Base-by-base conservation (phyloP, 2,113 vertebrate genomes). In the Raja brachyura region DNA sequence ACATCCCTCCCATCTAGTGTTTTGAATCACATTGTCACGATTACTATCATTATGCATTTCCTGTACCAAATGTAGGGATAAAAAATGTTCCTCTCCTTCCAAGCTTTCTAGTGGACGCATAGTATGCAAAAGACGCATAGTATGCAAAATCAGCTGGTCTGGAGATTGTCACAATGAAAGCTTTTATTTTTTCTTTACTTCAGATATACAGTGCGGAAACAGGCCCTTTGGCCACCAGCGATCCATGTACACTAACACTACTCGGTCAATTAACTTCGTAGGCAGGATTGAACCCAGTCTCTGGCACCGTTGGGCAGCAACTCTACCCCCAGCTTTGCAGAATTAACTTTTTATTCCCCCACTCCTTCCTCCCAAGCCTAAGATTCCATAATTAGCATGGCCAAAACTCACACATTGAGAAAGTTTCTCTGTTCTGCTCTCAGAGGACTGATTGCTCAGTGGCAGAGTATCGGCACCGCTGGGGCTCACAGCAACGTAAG, bases 391-490 rank as follows among this genome's bases (percentile, higher is more conserved):
- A 66, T 66, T 6, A 66, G 63, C 66, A 68, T 8, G 16, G 66
- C 66, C 16, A 16, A 68, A 68, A 68, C 88, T 61, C 28, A 94
- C 95, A 94, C 94, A 93, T 93, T 66, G 59, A 74, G 75, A 94
- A 5, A 2, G 93, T 48, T n/a, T 92, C 73, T 93, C 95, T 81
- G 0, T 3, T 76, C n/a, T 93, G 28, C 33, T 93, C 93, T 25
- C 28, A 13, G 0, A 79, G 14, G 22, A 68, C 93, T 70, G 73
- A 86, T 73, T 93, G 93, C 54, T 8, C 93, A 5, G 63, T 31
- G 59, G 16, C 83, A 31, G 28, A 2, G 68, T 9, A 31, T 4
- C 7, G 18, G 54, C 33, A 4, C 90, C 4, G n/a, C 95, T 54
- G 66, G 94, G 59, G 93, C 94, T 93, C 93, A 94, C n/a, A 90